Evolutionary conservation across 2,888 invertebrate species (phyloP).

Genomic region (Drosophila birchii): DNA sequence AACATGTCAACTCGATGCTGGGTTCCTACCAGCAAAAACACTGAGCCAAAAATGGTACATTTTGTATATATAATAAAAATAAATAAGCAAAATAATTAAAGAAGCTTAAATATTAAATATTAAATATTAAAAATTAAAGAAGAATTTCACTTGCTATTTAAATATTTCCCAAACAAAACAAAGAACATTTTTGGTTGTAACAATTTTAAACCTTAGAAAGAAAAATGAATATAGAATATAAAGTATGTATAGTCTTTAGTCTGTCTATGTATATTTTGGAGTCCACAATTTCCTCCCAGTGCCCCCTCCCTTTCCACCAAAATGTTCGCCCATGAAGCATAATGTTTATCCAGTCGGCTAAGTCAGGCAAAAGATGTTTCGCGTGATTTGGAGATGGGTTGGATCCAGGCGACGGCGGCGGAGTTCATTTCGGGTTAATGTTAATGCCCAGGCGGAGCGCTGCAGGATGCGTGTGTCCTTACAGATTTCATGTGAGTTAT

Average conservation of each 20-base stretch:
- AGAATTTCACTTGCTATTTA: neutral
- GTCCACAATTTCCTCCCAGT: neutral
- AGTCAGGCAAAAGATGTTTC: conserved; percentile 76
- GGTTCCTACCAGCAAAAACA: conserved; percentile 16
- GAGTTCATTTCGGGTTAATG: conserved; percentile 79
- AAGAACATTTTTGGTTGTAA: neutral
- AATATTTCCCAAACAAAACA: neutral
- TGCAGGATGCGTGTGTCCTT: conserved; percentile 72
- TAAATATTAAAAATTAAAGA: too few relatives aligned
- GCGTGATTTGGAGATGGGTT: conserved; percentile 64
- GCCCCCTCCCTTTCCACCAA: neutral
- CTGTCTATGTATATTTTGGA: too few relatives aligned
- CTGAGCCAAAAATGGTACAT: neutral
- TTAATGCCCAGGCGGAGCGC: conserved; percentile 52
- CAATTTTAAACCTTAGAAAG: neutral
- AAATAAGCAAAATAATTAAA: neutral
- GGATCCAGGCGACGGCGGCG: neutral
- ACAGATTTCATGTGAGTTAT: conserved; percentile 78
- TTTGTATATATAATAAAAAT: neutral
- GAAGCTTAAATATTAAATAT: neutral
- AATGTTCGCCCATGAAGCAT: conserved; percentile 42
- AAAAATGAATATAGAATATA: neutral
- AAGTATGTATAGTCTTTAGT: neutral
- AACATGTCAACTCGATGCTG: conserved; percentile 74
- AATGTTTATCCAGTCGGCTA: conserved; percentile 78